These are phyloP conservation scores for Propithecus deckenii DNA, from an alignment of 2,797 vertebrate species.

Conservation along the genomic window DNA sequence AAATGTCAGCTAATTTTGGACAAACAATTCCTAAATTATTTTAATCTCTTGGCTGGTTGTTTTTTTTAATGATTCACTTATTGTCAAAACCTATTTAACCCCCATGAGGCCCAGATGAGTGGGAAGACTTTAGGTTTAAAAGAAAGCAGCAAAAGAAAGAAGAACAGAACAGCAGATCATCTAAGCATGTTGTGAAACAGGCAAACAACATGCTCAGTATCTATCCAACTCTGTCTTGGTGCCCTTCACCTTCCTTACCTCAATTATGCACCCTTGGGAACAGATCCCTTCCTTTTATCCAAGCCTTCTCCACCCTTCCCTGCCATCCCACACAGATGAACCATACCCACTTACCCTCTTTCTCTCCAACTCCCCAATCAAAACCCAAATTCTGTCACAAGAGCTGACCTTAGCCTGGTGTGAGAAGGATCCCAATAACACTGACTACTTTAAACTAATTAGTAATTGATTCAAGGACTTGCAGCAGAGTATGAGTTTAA, in stretches of 20 bases:
- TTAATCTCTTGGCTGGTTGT: neutral
- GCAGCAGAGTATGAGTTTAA: neutral
- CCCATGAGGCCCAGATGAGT: neutral
- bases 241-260: neutral
- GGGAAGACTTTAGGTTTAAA: neutral
- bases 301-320: neutral
- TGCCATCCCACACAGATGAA: neutral
- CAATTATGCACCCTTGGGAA: neutral
- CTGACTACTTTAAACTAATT: neutral
- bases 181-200: neutral
- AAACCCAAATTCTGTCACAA: neutral
- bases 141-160: neutral
- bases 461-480: neutral
- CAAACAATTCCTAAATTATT: neutral
- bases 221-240: neutral
- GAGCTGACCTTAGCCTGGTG: neutral
- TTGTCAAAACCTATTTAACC: neutral
- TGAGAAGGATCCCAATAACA: neutral
- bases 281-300: neutral
- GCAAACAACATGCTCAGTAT: neutral
- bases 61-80: neutral
- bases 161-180: neutral
- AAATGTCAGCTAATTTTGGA: slow-evolving; percentile 43
- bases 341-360: neutral
- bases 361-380: neutral